Base-by-base conservation (phyloP, 2,113 vertebrate species). In the Daubentonia madagascariensis region DNA sequence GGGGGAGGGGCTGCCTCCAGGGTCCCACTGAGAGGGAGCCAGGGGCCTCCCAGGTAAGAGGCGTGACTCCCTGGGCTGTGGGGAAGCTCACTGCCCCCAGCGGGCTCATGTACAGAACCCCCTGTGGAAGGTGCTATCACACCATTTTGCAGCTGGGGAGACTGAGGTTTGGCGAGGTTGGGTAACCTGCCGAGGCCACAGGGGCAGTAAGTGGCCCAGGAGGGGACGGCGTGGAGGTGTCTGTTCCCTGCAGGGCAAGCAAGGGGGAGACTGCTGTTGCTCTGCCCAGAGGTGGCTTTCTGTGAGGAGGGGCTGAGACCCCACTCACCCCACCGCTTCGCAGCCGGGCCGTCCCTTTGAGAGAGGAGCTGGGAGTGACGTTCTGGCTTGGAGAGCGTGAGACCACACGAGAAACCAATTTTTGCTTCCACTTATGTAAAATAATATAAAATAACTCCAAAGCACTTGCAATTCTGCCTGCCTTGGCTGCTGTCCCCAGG, bases 341-440 rank as follows among this genome's bases (percentile, higher is more conserved):
- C 4, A 35, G 40, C 57, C 52, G 18, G 67, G 12, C 50, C 59
- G 54, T 67, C 52, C 61, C 81, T 61, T 18, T 35, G 40, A 20
- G 40, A 14, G 57, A 67, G 86, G 93, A 96, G 78, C 30, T 6
- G 13, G 76, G 84, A 76, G 18, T 78, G 97, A 92, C 30, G 78
- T 84, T 84, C 48, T 3, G 28, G 90, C 79, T 93, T 92, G 96
- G 96, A 98, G 89, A 65, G 79, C 78, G 12, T 54, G 48, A 85
- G 96, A 92, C 93, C 96, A 96, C 95, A 97, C 32, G 73, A 97
- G 85, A 97, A 98, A 97, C 17, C 89, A 94, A 54, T 95, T 98
- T 96, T 96, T 45, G 67, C 57, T 91, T 98, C 96, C 94, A 96
- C 97, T 97, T 98, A 91, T 48, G 37, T 95, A 96, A 96, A 98